phyloP scores from a whole-genome alignment of 2,113 vertebrate species.

The Furnarius figulus region DNA sequence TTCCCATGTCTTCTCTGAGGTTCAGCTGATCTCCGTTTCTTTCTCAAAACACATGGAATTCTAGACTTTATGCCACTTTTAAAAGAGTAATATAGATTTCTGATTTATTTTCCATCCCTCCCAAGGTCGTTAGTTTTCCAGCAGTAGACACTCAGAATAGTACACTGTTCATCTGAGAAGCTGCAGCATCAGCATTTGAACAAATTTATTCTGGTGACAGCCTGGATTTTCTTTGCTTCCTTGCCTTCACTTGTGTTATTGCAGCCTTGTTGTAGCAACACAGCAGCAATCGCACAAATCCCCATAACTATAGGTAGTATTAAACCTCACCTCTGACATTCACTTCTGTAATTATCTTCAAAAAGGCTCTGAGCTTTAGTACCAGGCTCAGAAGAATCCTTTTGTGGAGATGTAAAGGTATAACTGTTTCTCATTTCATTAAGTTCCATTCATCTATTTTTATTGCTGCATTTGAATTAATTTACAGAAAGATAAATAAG shows the following conservation, averaged over 20 bases:
- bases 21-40: neutral
- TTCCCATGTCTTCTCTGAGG: neutral
- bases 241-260: neutral
- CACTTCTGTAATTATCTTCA: neutral
- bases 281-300: conserved; percentile 2
- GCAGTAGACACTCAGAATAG: neutral
- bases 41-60: neutral
- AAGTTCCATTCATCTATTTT: neutral
- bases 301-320: neutral
- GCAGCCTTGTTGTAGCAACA: conserved; percentile 44
- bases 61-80: neutral
- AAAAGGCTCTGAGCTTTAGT: neutral
- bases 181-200: neutral
- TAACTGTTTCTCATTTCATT: neutral
- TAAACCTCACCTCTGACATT: conserved; percentile 6
- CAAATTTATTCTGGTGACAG: neutral
- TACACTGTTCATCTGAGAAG: neutral
- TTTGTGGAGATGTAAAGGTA: neutral
- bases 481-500: conserved; percentile 31
- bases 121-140: neutral
- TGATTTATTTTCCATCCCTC: neutral
- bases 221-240: neutral
- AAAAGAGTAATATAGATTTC: neutral
- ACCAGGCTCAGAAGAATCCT: neutral
- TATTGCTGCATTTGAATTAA: conserved; percentile 10